Evolutionary conservation across 2,113 vertebrate species (phyloP).

Genomic region (Eleginops maclovinus): DNA sequence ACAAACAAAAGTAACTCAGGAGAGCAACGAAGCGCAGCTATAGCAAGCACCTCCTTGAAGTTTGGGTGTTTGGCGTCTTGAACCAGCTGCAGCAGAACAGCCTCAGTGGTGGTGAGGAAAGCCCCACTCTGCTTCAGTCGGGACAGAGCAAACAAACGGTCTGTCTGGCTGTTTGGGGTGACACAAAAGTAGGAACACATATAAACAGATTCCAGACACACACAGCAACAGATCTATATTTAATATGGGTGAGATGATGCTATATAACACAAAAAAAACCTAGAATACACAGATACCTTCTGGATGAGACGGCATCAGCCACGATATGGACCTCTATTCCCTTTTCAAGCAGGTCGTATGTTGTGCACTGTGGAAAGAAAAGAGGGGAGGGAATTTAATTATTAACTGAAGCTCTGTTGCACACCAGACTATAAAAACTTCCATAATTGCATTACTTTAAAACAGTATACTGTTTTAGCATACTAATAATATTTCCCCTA

Average conservation of each 20-base stretch:
- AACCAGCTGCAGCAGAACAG: slow-evolving; percentile 88
- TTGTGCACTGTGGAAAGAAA: slow-evolving; percentile 83
- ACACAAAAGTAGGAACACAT: neutral
- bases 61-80: slow-evolving; percentile 87
- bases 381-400: slow-evolving; percentile 9
- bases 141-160: slow-evolving; percentile 89
- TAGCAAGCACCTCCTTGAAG: slow-evolving; percentile 88
- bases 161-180: slow-evolving; percentile 86
- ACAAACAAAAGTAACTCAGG: neutral
- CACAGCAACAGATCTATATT: neutral
- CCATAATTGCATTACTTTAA: too few species aligned
- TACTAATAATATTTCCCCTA: neutral
- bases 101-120: slow-evolving; percentile 90
- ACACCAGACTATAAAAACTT: neutral
- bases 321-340: slow-evolving; percentile 92
- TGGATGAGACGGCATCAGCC: slow-evolving; percentile 90
- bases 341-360: slow-evolving; percentile 88
- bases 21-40: neutral
- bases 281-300: slow-evolving; percentile 81
- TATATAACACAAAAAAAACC: neutral
- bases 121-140: slow-evolving; percentile 90
- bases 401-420: neutral
- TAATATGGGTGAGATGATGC: neutral
- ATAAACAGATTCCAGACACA: neutral
- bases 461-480: neutral